Evolutionary conservation across 2,113 vertebrate species (phyloP).

Genomic region (Neotoma lepida): DNA sequence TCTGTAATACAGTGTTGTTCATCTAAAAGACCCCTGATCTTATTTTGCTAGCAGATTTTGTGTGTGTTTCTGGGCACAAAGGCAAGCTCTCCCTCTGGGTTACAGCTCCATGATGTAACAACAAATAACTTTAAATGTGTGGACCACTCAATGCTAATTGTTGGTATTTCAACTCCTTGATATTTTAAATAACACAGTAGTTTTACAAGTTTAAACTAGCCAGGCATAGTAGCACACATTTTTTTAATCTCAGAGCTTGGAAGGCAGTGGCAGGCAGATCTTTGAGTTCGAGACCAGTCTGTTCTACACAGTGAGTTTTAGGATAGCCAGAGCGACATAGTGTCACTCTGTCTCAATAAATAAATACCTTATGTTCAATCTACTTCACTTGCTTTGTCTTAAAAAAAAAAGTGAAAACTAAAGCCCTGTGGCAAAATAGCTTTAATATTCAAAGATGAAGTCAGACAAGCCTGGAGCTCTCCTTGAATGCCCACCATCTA

Average conservation of each 20-base stretch:
- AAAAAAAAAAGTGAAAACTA: not conserved
- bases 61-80: not conserved
- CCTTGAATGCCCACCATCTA: conserved; percentile 1
- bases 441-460: conserved; percentile 28
- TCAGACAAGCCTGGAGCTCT: not conserved
- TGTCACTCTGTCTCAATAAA: not conserved
- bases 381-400: not conserved
- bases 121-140: not conserved
- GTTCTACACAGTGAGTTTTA: not conserved
- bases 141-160: not conserved
- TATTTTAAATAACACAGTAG: not conserved
- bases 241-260: not conserved
- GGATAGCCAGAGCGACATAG: not conserved
- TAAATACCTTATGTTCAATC: not conserved
- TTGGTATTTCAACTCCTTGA: conserved; percentile 30
- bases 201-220: not conserved
- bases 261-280: not conserved
- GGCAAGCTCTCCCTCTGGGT: not conserved
- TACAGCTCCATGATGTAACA: not conserved
- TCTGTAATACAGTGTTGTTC: not conserved
- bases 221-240: not conserved
- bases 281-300: not conserved
- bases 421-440: not conserved
- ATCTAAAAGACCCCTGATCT: not conserved
- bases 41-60: not conserved